Evolutionary conservation across 2,888 invertebrate species (phyloP), one percentile per base, ranked within the genome.

Genomic region (Gymnosoma rotundatum): DNA sequence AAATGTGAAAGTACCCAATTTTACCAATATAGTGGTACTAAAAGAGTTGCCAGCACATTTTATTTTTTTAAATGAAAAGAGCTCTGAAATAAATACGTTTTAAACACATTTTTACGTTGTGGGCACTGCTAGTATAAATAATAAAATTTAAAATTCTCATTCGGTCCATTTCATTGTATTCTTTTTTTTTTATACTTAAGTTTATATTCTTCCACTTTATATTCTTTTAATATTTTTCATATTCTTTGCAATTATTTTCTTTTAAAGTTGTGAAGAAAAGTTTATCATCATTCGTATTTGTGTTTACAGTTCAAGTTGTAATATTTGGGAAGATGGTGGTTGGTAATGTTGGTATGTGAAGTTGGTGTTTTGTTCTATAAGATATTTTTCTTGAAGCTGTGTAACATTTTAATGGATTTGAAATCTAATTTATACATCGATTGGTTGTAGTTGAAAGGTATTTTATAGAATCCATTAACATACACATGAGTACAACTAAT

Each of bases 361-460:
- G n/a, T 32, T 67, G 42, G 50, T 52, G 54, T n/a, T 58, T 38
- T 78, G 70, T 21, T 42, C 4, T 25, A n/a, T n/a, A n/a, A n/a
- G n/a, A n/a, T n/a, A n/a, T n/a, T n/a, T n/a, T n/a, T n/a, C n/a
- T n/a, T 42, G 64, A 52, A 48, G 78, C 74, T 81, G 78, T 81
- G 81, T 75, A 78, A 84, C 69, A 78, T 21, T 86, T 79, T 78
- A 83, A 86, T 83, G 83, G 80, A 80, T 83, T 78, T 74, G 69
- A 78, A 83, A 83, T 80, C 78, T 76, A 83, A 83, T 83, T 83
- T 83, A 66, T 86, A 81, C 79, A 79, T 78, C 79, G 78, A 80
- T 78, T 73, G 78, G 58, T 79, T 72, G 64, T 38, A 64, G 73
- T 70, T 83, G 69, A 86, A 81, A 83, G 81, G 78, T 86, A 83